These are phyloP conservation scores for Nothobranchius kuhntae DNA, from an alignment of 2,113 vertebrate species.

Conservation along the genomic window DNA sequence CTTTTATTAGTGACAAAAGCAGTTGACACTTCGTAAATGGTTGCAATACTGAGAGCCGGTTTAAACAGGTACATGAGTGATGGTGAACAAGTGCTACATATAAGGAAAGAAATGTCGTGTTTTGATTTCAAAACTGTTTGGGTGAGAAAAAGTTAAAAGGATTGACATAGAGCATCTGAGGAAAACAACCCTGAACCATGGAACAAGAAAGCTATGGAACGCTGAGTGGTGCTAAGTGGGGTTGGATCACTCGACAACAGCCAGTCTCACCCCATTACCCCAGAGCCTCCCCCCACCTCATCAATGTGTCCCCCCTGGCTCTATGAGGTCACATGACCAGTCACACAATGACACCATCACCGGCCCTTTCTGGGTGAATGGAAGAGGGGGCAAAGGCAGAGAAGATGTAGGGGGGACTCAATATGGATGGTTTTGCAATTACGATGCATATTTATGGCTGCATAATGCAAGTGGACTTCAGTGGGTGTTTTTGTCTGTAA, in stretches of 20 bases:
- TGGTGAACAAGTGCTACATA: too few species aligned
- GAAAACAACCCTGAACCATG: slow-evolving; percentile 41
- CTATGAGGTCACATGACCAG: slow-evolving; percentile 62
- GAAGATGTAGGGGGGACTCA: slow-evolving; percentile 49
- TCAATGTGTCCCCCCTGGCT: slow-evolving; percentile 24
- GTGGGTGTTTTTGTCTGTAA: slow-evolving; percentile 23
- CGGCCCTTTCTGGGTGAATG: slow-evolving; percentile 49
- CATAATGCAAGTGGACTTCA: slow-evolving; percentile 15
- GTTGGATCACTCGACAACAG: slow-evolving; percentile 72
- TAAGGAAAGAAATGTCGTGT: too few species aligned
- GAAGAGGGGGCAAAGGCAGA: slow-evolving; percentile 22
- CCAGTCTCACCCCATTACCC: slow-evolving; percentile 75
- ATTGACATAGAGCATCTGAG: slow-evolving; percentile 17
- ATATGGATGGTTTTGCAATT: slow-evolving; percentile 72
- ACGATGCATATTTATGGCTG: slow-evolving; percentile 67
- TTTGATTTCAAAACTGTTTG: slow-evolving; percentile 12
- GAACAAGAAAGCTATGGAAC: slow-evolving; percentile 41
- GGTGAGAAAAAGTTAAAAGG: slow-evolving; percentile 14
- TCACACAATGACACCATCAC: slow-evolving; percentile 63
- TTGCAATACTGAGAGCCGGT: too few species aligned
- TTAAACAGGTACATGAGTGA: too few species aligned
- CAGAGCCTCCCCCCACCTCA: slow-evolving; percentile 31
- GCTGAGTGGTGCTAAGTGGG: slow-evolving; percentile 76
- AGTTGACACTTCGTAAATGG: too few species aligned
- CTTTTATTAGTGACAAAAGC: too few species aligned